Percentiles rank a stretch among this genome's conserved stretches.
Conservation (phyloP, 2,797 vertebrate genomes). For the Pitangus sulphuratus region DNA sequence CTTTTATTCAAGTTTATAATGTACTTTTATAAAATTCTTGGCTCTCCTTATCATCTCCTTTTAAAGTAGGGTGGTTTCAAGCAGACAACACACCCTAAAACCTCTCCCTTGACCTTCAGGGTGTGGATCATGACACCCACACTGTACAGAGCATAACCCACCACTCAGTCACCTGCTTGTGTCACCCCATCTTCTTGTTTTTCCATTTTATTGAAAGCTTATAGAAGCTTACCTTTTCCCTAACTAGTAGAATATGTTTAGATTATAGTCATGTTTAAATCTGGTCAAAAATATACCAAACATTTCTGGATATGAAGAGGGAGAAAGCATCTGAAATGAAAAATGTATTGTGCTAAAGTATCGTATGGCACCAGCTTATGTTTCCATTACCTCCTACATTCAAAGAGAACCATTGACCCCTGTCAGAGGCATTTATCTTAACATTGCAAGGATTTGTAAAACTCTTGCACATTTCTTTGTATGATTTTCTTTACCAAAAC, state of each 20-base stretch:
- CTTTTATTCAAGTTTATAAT: background rate
- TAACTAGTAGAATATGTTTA: background rate
- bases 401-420: background rate
- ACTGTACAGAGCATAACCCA: background rate
- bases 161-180: rapidly evolving
- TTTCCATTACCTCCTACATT: slow-evolving; percentile 28
- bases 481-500: background rate
- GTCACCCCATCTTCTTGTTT: background rate
- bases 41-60: background rate
- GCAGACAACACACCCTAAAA: rapidly evolving
- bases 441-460: background rate
- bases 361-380: background rate
- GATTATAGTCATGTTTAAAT: background rate
- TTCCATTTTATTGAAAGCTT: background rate
- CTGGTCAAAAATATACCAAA: background rate
- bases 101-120: background rate
- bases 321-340: slow-evolving; percentile 4
- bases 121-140: background rate
- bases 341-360: background rate
- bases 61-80: background rate
- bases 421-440: slow-evolving; percentile 5
- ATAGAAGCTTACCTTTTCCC: background rate
- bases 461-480: background rate
- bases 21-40: background rate
- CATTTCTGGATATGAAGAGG: background rate